phyloP scores from a whole-genome alignment of 2,113 vertebrate genomes.

The Corythoichthys haematopterus region DNA sequence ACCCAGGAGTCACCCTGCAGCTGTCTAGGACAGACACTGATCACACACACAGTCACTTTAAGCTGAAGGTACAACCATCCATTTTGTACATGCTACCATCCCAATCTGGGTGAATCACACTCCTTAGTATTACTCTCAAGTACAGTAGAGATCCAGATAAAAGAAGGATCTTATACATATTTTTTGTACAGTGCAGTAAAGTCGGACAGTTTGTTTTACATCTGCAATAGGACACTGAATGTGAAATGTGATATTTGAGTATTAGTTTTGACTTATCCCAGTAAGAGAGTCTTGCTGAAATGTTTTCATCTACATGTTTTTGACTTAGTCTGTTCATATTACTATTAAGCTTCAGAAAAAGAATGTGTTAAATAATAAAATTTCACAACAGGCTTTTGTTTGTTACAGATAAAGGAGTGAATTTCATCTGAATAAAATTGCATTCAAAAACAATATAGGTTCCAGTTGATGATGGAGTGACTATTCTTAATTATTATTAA shows the following conservation, averaged over 20 bases:
- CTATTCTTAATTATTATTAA: slow-evolving; percentile 28
- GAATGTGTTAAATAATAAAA: slow-evolving; percentile 21
- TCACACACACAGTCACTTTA: slow-evolving; percentile 61
- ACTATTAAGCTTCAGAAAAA: slow-evolving; percentile 8
- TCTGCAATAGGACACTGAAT: background rate
- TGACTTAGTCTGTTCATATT: slow-evolving; percentile 24
- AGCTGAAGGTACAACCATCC: slow-evolving; percentile 52
- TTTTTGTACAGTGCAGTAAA: background rate
- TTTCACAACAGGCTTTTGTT: slow-evolving; percentile 18
- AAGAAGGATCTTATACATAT: slow-evolving; percentile 8
- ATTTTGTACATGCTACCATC: slow-evolving; percentile 43
- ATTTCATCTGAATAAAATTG: slow-evolving; percentile 24
- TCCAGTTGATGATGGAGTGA: slow-evolving; percentile 22
- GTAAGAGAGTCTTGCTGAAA: slow-evolving; percentile 2
- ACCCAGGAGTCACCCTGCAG: slow-evolving; percentile 63
- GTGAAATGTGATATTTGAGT: slow-evolving; percentile 1
- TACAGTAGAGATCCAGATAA: slow-evolving; percentile 24
- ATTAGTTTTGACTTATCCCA: slow-evolving; percentile 24
- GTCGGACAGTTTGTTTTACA: slow-evolving; percentile 10
- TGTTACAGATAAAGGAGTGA: slow-evolving; percentile 13
- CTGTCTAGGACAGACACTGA: slow-evolving; percentile 63
- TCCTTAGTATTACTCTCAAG: slow-evolving; percentile 36
- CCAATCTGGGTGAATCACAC: slow-evolving; percentile 26
- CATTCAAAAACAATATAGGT: slow-evolving; percentile 28
- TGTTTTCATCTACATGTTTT: slow-evolving; percentile 33